A percentile compares a stretch with the other conserved stretches of the same genome.
Conservation (phyloP, 2,113 vertebrate species). For the Gallinago undulata region DNA sequence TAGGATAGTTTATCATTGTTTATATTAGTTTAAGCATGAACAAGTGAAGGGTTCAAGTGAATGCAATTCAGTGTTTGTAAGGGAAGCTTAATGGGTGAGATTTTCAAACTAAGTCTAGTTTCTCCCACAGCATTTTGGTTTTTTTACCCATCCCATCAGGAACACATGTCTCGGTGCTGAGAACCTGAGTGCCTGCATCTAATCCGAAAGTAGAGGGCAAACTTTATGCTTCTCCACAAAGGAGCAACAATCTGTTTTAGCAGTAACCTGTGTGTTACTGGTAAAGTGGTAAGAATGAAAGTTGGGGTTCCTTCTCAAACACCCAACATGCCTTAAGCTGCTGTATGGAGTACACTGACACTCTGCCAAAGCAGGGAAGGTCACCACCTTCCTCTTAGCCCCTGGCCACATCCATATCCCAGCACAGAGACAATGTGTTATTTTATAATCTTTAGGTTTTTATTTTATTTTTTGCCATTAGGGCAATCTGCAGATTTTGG, state of each 20-base stretch:
- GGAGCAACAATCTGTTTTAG: not conserved
- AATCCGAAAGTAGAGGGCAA: not conserved
- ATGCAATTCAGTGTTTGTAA: not conserved
- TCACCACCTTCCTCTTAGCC: not conserved
- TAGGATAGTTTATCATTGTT: constrained; percentile 19
- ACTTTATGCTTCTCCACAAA: not conserved
- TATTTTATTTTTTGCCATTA: not conserved
- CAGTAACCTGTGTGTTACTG: not conserved
- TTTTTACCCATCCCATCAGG: not conserved
- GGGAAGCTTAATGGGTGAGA: not conserved
- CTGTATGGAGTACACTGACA: not conserved
- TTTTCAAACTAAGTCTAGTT: not conserved
- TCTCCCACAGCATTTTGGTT: not conserved
- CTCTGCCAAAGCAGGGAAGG: not conserved
- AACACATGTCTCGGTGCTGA: not conserved
- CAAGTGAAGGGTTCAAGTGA: not conserved
- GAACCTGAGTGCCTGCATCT: not conserved
- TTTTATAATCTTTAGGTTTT: not conserved
- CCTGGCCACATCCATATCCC: not conserved
- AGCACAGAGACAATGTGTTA: not conserved
- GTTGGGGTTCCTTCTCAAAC: not conserved
- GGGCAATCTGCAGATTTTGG: not conserved
- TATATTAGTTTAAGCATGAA: not conserved
- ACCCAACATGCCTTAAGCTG: not conserved
- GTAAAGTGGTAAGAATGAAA: not conserved